These are phyloP conservation scores for Galago senegalensis DNA, from an alignment of 2,797 vertebrate species.

Conservation along the genomic window DNA sequence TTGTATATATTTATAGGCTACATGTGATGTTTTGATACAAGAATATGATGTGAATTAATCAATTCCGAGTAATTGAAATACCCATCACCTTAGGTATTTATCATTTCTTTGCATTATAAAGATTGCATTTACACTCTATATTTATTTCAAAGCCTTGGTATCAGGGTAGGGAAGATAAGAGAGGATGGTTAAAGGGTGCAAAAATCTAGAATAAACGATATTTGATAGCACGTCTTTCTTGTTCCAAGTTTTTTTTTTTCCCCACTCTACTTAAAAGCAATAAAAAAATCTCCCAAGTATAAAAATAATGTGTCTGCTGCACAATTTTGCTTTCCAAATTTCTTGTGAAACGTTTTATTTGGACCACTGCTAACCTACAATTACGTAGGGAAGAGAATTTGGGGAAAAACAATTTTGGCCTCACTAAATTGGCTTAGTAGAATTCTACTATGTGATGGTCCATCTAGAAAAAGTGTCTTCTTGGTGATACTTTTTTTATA, in stretches of 20 bases:
- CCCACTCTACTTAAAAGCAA: not conserved
- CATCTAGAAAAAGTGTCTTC: not conserved
- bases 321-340: not conserved
- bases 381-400: not conserved
- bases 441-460: not conserved
- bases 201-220: not conserved
- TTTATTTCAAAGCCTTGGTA: not conserved
- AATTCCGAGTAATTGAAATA: not conserved
- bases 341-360: conserved; percentile 41
- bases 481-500: too few species aligned
- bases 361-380: not conserved
- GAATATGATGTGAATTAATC: not conserved
- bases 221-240: not conserved
- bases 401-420: not conserved
- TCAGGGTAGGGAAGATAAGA: not conserved
- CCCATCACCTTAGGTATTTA: not conserved
- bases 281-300: not conserved
- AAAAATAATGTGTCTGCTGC: conserved; percentile 47
- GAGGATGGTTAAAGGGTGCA: not conserved
- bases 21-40: not conserved
- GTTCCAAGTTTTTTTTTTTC: not conserved
- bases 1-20: not conserved
- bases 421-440: not conserved
- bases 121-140: not conserved
- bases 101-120: not conserved